These are phyloP conservation scores for Nomia melanderi DNA, from an alignment of 1,140 invertebrate species.

Conservation along the genomic window DNA sequence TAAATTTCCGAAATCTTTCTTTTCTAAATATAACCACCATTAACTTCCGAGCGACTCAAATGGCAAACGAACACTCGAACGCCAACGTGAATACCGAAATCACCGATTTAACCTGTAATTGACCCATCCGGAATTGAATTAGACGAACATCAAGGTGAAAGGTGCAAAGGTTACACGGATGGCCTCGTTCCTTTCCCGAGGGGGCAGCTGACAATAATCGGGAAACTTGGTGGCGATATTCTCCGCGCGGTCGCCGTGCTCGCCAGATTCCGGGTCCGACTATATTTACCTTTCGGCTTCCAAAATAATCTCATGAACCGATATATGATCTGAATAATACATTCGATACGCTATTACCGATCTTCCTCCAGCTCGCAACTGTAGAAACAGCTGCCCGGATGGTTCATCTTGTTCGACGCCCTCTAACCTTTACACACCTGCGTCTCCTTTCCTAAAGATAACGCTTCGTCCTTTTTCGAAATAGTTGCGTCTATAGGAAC, in stretches of 20 bases:
- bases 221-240: conserved; percentile 7
- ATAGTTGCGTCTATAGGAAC: no score
- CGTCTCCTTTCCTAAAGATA: no score
- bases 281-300: conserved; percentile 23
- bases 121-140: conserved; percentile 20
- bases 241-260: not conserved
- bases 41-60: no score
- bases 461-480: no score
- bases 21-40: no score
- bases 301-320: conserved; percentile 2
- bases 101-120: conserved; percentile 7
- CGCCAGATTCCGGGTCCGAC: not conserved
- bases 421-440: no score
- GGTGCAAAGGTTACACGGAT: conserved; percentile 21
- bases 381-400: not conserved
- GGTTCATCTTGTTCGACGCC: conserved; percentile 1
- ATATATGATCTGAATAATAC: conserved; percentile 31
- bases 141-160: conserved; percentile 3
- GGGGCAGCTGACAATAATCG: not conserved
- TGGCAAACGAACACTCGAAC: no score
- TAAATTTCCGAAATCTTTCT: no score
- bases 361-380: not conserved
- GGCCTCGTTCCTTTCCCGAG: not conserved
- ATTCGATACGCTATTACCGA: not conserved
- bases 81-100: no score